A percentile compares a stretch with the other conserved stretches of the same genome.
Conservation (phyloP, 1,140 invertebrate genomes). For the Macrosteles quadrilineatus region DNA sequence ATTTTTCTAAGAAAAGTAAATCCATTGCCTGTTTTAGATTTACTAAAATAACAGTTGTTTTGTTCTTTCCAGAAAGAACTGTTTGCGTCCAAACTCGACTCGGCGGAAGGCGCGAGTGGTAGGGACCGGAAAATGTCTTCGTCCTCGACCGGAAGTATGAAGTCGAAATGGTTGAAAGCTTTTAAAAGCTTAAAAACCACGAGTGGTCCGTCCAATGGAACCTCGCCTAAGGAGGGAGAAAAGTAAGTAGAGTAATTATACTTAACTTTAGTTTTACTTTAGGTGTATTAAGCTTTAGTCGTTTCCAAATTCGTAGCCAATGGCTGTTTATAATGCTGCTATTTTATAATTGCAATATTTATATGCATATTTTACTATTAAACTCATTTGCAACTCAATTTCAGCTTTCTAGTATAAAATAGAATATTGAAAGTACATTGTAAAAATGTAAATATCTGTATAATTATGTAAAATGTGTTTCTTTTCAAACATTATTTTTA, state of each 20-base stretch:
- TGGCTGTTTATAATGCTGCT: background rate
- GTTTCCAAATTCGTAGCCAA: background rate
- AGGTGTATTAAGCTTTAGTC: slow-evolving; percentile 14
- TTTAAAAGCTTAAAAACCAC: slow-evolving; percentile 90
- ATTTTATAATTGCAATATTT: background rate
- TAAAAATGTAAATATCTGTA: too few relatives aligned
- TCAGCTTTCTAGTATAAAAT: too few relatives aligned
- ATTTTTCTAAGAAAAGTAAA: too few relatives aligned
- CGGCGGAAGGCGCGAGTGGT: slow-evolving; percentile 57
- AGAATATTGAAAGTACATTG: too few relatives aligned
- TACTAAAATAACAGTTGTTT: too few relatives aligned
- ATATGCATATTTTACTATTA: background rate
- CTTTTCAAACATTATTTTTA: too few relatives aligned
- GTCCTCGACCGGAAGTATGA: slow-evolving; percentile 85
- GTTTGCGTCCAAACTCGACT: slow-evolving; percentile 74
- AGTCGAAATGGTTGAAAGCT: slow-evolving; percentile 97
- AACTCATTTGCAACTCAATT: background rate
- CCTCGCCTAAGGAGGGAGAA: slow-evolving; percentile 53
- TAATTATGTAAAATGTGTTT: too few relatives aligned
- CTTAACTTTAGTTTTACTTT: slow-evolving; percentile 10
- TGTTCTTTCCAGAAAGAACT: slow-evolving; percentile 91
- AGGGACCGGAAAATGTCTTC: slow-evolving; percentile 84
- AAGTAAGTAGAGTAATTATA: slow-evolving; percentile 54
- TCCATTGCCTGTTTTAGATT: too few relatives aligned
- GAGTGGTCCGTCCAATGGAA: slow-evolving; percentile 61